These are phyloP conservation scores for Drosophila birchii DNA, from an alignment of 2,888 invertebrate genomes.

Conservation along the genomic window DNA sequence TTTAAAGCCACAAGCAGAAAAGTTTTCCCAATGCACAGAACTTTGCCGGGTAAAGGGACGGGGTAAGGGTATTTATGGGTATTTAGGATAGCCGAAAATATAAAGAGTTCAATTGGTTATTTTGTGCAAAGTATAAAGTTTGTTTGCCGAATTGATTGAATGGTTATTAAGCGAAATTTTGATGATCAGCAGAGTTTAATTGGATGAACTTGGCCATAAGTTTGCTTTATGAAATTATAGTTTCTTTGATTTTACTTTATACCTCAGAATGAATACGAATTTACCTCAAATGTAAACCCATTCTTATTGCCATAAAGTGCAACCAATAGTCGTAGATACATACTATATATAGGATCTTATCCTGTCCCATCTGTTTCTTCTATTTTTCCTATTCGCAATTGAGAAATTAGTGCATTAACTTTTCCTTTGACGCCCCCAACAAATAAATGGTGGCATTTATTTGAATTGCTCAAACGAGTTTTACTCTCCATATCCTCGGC, in stretches of 20 bases:
- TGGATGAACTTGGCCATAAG: conserved; percentile 10
- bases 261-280: neutral
- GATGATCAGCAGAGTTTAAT: conserved; percentile 14
- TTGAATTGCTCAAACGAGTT: conserved; percentile 73
- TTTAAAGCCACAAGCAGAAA: conserved; percentile 77
- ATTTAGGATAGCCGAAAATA: conserved; percentile 37
- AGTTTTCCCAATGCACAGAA: conserved; percentile 45
- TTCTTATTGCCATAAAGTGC: neutral
- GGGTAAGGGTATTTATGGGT: conserved; percentile 37
- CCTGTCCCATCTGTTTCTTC: neutral
- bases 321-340: neutral
- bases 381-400: conserved; percentile 73
- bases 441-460: conserved; percentile 74
- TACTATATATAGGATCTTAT: neutral
- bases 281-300: neutral
- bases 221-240: neutral
- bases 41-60: conserved; percentile 18
- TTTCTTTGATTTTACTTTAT: neutral
- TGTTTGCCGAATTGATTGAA: conserved; percentile 28
- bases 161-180: conserved; percentile 36
- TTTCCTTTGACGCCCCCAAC: conserved; percentile 71
- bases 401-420: conserved; percentile 83
- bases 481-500: conserved; percentile 46
- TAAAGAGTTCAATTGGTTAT: conserved; percentile 36
- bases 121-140: conserved; percentile 27